A percentile compares a stretch with the other conserved stretches of the same genome.
Conservation (phyloP, 2,113 vertebrate species). For the Serilophus lunatus region DNA sequence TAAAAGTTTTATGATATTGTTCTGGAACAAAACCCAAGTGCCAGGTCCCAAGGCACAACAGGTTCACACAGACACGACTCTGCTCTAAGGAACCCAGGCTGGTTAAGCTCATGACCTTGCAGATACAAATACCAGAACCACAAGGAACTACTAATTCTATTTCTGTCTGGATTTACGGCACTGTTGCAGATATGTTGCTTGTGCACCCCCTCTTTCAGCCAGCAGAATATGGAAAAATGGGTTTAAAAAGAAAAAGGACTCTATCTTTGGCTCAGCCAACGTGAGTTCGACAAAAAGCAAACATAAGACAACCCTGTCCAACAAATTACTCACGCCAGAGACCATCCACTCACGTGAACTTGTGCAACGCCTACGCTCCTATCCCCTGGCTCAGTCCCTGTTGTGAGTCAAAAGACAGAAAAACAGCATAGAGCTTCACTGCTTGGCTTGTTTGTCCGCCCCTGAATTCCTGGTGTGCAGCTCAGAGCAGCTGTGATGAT, state of each 20-base stretch:
- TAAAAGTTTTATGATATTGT: conserved; percentile 41
- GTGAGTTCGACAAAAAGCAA: conserved; percentile 4
- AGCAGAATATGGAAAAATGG: conserved; percentile 16
- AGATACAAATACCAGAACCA: conserved; percentile 10
- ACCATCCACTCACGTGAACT: conserved; percentile 32
- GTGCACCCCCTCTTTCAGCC: background rate
- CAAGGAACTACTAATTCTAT: conserved; percentile 21
- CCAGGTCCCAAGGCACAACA: conserved; percentile 20
- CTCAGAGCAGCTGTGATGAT: background rate
- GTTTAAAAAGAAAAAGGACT: conserved; percentile 43
- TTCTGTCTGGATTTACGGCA: conserved; percentile 43
- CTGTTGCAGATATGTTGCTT: background rate
- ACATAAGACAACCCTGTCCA: background rate
- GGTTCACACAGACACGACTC: background rate
- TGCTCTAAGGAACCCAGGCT: background rate
- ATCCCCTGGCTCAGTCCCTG: background rate
- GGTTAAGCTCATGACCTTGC: background rate
- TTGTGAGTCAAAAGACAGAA: background rate
- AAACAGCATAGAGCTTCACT: background rate
- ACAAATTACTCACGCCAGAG: conserved; percentile 37
- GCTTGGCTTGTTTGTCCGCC: background rate
- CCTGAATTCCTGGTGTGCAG: conserved; percentile 12
- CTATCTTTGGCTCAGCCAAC: background rate
- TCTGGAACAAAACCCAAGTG: background rate
- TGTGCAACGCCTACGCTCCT: conserved; percentile 9